Base-by-base conservation (phyloP, 2,888 invertebrate genomes). In the Ecliptopera silaceata region DNA sequence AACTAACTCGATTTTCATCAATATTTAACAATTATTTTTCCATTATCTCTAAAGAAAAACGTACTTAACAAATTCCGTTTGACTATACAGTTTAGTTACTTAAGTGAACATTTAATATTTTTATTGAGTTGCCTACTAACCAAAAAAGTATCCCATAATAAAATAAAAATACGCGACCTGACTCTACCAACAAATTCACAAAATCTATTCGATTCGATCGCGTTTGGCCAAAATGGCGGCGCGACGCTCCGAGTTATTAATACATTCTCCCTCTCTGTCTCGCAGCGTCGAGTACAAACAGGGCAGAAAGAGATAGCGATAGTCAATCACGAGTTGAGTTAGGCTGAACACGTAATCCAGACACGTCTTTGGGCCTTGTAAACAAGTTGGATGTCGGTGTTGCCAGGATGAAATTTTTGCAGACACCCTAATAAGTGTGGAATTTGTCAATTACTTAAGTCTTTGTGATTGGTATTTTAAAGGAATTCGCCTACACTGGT, bases 311-410 rank as follows among this genome's bases (percentile, higher is more conserved):
- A 80, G 87, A 86, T 63, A 74, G 75, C 62, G 75, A 74, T 76
- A 63, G 74, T 84, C 75, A 79, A 82, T 83, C 84, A 81, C 77
- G 75, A 75, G 70, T 74, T 75, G 74, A 77, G 73, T 75, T n/a
- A 71, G 77, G 81, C 78, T 82, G 87, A 84, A 86, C 82, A 89
- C 89, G 90, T 89, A 89, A 89, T 87, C 77, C 79, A 87, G 88
- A 89, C 89, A 89, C 89, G 89, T 89, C 88, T 85, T 84, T 84
- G 82, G 78, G 83, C 80, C 80, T 84, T 83, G 86, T 88, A 89
- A 90, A 89, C 88, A 90, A 88, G 72, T 70, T 64, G 56, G 46
- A 46, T 22, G 13, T 54, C 63, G 68, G 80, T 83, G 84, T 82
- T 88, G 83, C 88, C 82, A 83, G 70, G 74, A 65, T 55, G 51